A percentile compares a stretch with the other conserved stretches of the same genome.
Evolutionary conservation across 2,113 vertebrate genomes (phyloP).

Genomic region (Conger conger): DNA sequence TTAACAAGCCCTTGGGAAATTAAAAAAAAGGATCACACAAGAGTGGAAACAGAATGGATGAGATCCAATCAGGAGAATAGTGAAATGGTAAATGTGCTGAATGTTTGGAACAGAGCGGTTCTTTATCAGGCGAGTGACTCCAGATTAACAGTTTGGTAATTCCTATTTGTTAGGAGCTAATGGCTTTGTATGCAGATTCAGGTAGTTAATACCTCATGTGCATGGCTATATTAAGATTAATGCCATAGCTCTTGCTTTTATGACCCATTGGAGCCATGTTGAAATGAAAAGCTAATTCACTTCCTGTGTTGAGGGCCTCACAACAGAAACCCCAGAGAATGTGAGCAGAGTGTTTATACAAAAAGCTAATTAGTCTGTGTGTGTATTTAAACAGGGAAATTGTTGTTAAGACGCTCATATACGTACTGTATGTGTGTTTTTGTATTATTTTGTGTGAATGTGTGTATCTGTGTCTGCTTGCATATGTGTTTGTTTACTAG

Average conservation of each 20-base stretch:
- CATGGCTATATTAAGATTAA: neutral
- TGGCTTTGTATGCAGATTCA: neutral
- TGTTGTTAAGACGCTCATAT: no score
- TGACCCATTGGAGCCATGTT: neutral
- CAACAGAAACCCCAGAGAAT: neutral
- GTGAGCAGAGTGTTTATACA: neutral
- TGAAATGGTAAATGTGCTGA: neutral
- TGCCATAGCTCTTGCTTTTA: neutral
- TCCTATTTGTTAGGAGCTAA: neutral
- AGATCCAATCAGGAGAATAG: neutral
- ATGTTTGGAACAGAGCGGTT: neutral
- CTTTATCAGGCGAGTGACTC: neutral
- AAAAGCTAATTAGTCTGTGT: neutral
- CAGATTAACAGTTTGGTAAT: neutral
- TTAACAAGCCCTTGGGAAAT: neutral
- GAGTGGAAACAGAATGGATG: neutral
- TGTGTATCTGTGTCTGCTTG: neutral
- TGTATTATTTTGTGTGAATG: neutral
- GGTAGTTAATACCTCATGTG: neutral
- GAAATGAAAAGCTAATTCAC: neutral
- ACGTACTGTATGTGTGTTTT: neutral
- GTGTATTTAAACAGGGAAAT: no score
- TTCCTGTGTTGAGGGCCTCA: neutral
- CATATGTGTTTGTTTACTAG: slow-evolving; percentile 27
- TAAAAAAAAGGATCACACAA: neutral